A percentile compares a stretch with the other conserved stretches of the same genome.
phyloP scores from a whole-genome alignment of 2,888 invertebrate species.

The Norana najaformis region DNA sequence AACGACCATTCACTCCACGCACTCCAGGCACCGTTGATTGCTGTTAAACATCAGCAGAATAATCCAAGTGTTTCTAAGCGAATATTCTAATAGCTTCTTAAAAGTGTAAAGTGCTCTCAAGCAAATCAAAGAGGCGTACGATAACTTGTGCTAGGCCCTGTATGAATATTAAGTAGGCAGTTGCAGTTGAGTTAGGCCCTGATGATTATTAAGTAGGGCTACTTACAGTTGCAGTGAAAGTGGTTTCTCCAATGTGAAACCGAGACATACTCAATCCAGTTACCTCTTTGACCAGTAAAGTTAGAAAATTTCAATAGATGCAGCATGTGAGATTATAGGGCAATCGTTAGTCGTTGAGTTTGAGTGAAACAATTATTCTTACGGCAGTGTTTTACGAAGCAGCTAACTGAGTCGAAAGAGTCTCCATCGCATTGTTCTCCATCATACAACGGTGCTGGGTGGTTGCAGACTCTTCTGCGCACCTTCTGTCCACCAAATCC shows the following conservation, averaged over 20 bases:
- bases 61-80: background rate
- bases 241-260: background rate
- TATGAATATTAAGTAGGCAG: too few species aligned
- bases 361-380: conserved; percentile 9
- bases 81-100: background rate
- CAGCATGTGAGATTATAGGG: background rate
- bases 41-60: background rate
- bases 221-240: background rate
- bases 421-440: conserved; percentile 38
- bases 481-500: conserved; percentile 34
- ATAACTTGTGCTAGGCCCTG: too few species aligned
- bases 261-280: background rate
- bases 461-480: conserved; percentile 37
- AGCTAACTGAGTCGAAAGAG: conserved; percentile 25
- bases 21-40: conserved; percentile 39
- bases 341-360: background rate
- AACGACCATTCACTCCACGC: conserved; percentile 40
- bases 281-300: background rate
- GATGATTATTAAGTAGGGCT: too few species aligned
- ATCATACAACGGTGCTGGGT: conserved; percentile 34
- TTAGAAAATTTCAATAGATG: background rate
- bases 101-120: background rate
- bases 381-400: conserved; percentile 36
- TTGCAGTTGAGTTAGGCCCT: too few species aligned
- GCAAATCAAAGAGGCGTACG: background rate